phyloP scores from a whole-genome alignment of 2,113 vertebrate genomes.

The Syngnathus scovelli region DNA sequence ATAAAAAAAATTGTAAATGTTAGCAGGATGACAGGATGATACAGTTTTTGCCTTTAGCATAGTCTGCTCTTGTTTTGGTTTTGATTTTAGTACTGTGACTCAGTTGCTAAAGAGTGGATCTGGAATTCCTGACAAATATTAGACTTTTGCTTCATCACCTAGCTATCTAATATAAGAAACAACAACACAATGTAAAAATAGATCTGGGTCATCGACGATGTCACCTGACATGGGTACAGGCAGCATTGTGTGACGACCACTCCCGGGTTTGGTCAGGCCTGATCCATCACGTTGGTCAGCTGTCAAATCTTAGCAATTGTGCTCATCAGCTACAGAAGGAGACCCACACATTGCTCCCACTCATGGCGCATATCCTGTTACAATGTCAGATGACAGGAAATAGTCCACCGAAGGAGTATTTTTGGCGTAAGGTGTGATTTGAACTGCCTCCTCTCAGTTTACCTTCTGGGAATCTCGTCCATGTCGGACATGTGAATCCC shows the following conservation, averaged over 20 bases:
- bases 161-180: too few relatives aligned
- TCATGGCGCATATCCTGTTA: not conserved
- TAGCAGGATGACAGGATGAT: too few relatives aligned
- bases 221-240: too few relatives aligned
- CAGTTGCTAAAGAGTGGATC: not conserved
- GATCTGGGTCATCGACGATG: too few relatives aligned
- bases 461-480: constrained; percentile 8
- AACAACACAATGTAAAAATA: too few relatives aligned
- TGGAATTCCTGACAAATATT: too few relatives aligned
- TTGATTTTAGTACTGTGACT: not conserved
- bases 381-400: constrained; percentile 22
- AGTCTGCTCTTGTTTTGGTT: not conserved
- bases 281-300: not conserved
- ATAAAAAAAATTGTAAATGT: too few relatives aligned
- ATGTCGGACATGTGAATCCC: constrained; percentile 6
- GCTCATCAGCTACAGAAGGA: not conserved
- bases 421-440: constrained; percentile 28
- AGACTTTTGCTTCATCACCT: too few relatives aligned
- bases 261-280: not conserved
- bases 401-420: constrained; percentile 24
- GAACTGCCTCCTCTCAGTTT: constrained; percentile 17
- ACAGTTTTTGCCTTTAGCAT: not conserved
- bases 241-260: too few relatives aligned
- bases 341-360: constrained; percentile 3
- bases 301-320: not conserved